phyloP scores from a whole-genome alignment of 2,113 vertebrate species.

The Lepidothrix coronata region DNA sequence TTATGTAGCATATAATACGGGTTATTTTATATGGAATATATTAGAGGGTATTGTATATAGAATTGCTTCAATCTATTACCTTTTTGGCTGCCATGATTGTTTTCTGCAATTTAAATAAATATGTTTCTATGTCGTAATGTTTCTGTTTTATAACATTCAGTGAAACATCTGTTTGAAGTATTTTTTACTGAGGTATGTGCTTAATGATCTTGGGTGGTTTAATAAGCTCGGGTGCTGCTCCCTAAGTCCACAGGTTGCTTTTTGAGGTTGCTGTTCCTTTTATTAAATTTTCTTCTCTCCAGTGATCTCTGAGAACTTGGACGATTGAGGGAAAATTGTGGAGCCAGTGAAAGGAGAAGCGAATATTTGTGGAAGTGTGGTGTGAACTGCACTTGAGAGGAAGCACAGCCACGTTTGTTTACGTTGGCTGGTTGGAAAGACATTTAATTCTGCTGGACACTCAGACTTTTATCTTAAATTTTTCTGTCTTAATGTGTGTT shows the following conservation, averaged over 20 bases:
- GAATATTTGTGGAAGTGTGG: background rate
- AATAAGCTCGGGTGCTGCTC: accelerated
- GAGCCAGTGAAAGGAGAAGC: background rate
- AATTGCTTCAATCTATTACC: background rate
- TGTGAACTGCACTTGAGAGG: background rate
- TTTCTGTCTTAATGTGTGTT: background rate
- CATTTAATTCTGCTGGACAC: background rate
- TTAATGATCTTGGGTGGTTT: background rate
- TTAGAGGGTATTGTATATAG: accelerated
- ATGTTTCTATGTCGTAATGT: accelerated
- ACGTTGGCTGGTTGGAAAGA: background rate
- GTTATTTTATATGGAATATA: too few relatives aligned
- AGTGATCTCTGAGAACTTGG: background rate
- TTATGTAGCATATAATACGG: too few relatives aligned
- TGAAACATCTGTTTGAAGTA: background rate
- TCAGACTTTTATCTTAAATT: background rate
- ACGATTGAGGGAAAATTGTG: background rate
- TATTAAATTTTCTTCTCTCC: background rate
- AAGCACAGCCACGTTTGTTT: background rate
- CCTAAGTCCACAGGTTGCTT: background rate
- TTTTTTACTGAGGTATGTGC: accelerated
- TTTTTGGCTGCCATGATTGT: background rate
- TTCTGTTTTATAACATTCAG: background rate
- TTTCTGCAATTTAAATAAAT: background rate
- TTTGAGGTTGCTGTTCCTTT: background rate